phyloP scores from a whole-genome alignment of 2,113 vertebrate species.

The Turdus rufiventris region DNA sequence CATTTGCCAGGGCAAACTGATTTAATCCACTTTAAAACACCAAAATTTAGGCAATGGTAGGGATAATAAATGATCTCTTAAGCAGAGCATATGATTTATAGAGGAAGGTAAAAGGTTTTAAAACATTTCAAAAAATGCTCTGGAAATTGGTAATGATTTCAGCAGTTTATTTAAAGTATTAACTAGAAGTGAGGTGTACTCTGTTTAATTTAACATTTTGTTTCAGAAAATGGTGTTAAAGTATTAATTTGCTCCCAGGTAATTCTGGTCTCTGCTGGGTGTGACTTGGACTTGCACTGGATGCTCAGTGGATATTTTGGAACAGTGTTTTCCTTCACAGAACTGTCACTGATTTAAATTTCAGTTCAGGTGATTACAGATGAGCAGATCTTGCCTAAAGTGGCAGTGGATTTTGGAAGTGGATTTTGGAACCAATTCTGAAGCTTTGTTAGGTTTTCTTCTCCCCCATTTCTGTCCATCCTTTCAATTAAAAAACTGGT shows the following conservation, averaged over 20 bases:
- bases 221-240: background rate
- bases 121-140: background rate
- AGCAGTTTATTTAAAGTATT: background rate
- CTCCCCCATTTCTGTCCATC: background rate
- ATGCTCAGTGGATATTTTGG: background rate
- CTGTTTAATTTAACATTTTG: background rate
- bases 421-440: background rate
- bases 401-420: background rate
- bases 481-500: background rate
- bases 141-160: background rate
- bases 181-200: background rate
- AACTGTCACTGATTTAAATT: background rate
- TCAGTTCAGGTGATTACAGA: background rate
- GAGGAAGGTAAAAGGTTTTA: background rate
- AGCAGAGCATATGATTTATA: background rate
- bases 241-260: background rate
- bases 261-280: background rate
- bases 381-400: background rate
- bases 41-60: background rate
- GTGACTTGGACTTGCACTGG: background rate
- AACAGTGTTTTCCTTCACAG: background rate
- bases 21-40: background rate
- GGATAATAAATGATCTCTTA: background rate
- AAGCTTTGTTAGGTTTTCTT: background rate
- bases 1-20: background rate